Percentiles rank a stretch among this genome's conserved stretches.
Conservation (phyloP, 2,888 invertebrate genomes). For the Abrostola tripartita region DNA sequence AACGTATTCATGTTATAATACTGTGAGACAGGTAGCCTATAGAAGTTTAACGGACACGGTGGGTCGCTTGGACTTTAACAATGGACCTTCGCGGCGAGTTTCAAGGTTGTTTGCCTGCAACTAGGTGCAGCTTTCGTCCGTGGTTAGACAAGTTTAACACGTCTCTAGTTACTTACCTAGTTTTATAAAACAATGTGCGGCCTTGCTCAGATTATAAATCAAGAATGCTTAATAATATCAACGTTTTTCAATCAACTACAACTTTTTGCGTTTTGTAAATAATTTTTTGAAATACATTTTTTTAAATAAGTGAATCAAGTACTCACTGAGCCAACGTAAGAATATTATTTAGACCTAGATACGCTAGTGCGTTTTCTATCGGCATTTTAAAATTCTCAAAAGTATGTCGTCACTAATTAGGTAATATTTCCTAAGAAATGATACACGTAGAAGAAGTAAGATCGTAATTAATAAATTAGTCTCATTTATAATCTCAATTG, state of each 20-base stretch:
- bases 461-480: conserved; percentile 26
- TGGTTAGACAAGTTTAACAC: conserved; percentile 54
- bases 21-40: conserved; percentile 44
- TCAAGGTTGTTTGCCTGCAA: conserved; percentile 61
- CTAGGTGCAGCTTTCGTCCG: conserved; percentile 56
- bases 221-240: conserved; percentile 6
- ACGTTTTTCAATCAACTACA: not conserved
- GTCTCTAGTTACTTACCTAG: conserved; percentile 43
- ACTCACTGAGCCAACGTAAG: no score
- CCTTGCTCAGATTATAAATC: conserved; percentile 27
- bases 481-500: conserved; percentile 31
- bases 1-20: conserved; percentile 30
- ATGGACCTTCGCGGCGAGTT: conserved; percentile 57
- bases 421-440: not conserved
- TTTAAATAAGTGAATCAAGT: no score
- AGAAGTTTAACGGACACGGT: conserved; percentile 38
- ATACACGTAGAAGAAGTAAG: not conserved
- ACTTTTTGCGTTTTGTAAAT: not conserved
- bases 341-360: no score
- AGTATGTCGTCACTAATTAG: no score
- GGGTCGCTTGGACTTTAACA: conserved; percentile 53
- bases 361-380: no score
- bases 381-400: no score
- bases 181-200: conserved; percentile 42
- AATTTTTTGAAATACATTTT: no score